These are phyloP conservation scores for Parnassius mnemosyne DNA, from an alignment of 2,888 invertebrate genomes.

Conservation along the genomic window DNA sequence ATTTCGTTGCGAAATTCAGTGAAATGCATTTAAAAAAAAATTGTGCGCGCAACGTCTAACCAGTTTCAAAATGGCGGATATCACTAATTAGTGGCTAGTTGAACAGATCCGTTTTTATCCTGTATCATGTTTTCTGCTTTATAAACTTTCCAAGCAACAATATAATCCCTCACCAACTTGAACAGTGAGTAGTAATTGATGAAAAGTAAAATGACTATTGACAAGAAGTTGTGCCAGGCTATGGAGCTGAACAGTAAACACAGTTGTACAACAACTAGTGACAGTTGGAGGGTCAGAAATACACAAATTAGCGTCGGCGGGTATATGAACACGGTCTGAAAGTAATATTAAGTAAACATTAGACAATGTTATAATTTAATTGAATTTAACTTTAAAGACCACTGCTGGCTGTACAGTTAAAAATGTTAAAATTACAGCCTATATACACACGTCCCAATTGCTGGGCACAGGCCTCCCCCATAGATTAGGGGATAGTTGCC, in stretches of 20 bases:
- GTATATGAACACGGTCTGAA: slow-evolving; percentile 91
- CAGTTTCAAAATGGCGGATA: background rate
- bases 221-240: slow-evolving; percentile 95
- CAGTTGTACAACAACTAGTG: slow-evolving; percentile 88
- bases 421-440: too few relatives aligned
- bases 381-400: background rate
- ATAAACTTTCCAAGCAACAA: slow-evolving; percentile 92
- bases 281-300: slow-evolving; percentile 85
- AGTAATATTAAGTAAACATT: slow-evolving; percentile 3
- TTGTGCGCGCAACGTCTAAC: slow-evolving; percentile 10
- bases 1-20: background rate
- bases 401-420: too few relatives aligned
- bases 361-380: too few relatives aligned
- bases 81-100: slow-evolving; percentile 25
- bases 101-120: slow-evolving; percentile 68
- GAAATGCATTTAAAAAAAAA: slow-evolving; percentile 10
- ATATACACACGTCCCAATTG: too few relatives aligned
- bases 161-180: slow-evolving; percentile 91
- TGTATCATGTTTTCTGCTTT: slow-evolving; percentile 85
- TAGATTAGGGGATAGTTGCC: too few relatives aligned
- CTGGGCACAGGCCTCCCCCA: too few relatives aligned
- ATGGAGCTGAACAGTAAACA: slow-evolving; percentile 88
- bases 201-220: slow-evolving; percentile 91
- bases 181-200: slow-evolving; percentile 96
- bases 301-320: slow-evolving; percentile 89